Evolutionary conservation across 1,140 invertebrate species (phyloP), one percentile per base, ranked within the genome.

Genomic region (Zaprionus ornatus): DNA sequence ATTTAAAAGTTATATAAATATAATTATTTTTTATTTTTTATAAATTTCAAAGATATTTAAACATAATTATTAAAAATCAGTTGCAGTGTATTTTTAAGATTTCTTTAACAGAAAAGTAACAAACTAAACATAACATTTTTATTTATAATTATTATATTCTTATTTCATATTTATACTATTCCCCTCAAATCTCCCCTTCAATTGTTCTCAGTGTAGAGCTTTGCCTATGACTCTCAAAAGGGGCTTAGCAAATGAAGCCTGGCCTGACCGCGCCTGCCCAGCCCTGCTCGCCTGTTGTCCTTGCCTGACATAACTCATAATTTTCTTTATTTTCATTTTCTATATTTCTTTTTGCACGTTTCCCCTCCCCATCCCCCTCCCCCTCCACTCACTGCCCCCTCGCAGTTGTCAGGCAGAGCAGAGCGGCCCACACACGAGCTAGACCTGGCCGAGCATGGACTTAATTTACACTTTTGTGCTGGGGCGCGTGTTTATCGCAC

Each of bases 381-480:
- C 19, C 1, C 9, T 2, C 32, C 23, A 5, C 17, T 10, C 32
- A 29, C 32, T 15, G n/a, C 55, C 23, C 40, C 19, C 45, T 23
- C 3, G 10, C 45, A 23, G 45, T 50, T 50, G 45, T 50, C 45
- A 50, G 19, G 40, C 19, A n/a, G n/a, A 9, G 15, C 15, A 42
- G 45, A 48, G 45, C 45, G 54, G 83, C 83, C 83, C 83, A 87
- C 83, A 88, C 83, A 87, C 85, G 80, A 80, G 55, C 55, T 64
- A 56, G 40, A 45, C 6, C 40, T 45, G 62, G 64, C 60, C 79
- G 68, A 77, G 82, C 73, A 70, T 84, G 75, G 85, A 87, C 85
- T 88, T 88, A 88, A 88, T 88, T 88, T 88, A 88, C 85, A 88
- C 85, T 88, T 88, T 90, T 88, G 85, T 90, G 84, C 68, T 75